Evolutionary conservation across 2,888 invertebrate species (phyloP), one percentile per base, ranked within the genome.

Genomic region (Rhabditoides inermis): DNA sequence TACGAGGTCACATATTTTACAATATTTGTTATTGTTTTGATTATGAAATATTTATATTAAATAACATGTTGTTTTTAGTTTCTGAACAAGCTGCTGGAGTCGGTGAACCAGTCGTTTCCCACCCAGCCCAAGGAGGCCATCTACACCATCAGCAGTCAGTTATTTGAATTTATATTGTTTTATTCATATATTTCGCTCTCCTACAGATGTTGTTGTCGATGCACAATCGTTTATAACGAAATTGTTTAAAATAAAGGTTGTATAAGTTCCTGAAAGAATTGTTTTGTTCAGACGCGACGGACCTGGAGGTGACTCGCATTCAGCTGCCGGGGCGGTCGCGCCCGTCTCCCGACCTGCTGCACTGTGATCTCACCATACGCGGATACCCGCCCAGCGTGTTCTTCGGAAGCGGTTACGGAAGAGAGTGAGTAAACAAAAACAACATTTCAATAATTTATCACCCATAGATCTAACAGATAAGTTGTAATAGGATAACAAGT

Each of bases 401-500:
- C 49, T 58, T 52, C 27, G 64, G 64, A 26, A 61, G 60, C 45
- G 61, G 64, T 26, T 64, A 58, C 42, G 61, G 64, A 22, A 25
- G 49, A 20, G 41, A 54, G 51, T 54, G 28, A 10, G 51, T 49
- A 23, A 25, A 10, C 22, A n/a, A n/a, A 18, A 18, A 28, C 20
- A 18, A 5, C 28, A 30, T 46, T 30, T 30, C 7, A 18, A 22
- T 26, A 22, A 7, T 36, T 35, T 12, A n/a, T 41, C 32, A n/a
- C n/a, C n/a, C n/a, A n/a, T n/a, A n/a, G n/a, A n/a, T n/a, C n/a
- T n/a, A n/a, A n/a, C n/a, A n/a, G n/a, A n/a, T n/a, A n/a, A n/a
- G n/a, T n/a, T n/a, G n/a, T n/a, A n/a, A n/a, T n/a, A n/a, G n/a
- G n/a, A n/a, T n/a, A n/a, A n/a, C n/a, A n/a, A n/a, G n/a, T n/a